These are phyloP conservation scores for Emydura subglobosa DNA, from an alignment of 2,113 vertebrate genomes.

Conservation along the genomic window DNA sequence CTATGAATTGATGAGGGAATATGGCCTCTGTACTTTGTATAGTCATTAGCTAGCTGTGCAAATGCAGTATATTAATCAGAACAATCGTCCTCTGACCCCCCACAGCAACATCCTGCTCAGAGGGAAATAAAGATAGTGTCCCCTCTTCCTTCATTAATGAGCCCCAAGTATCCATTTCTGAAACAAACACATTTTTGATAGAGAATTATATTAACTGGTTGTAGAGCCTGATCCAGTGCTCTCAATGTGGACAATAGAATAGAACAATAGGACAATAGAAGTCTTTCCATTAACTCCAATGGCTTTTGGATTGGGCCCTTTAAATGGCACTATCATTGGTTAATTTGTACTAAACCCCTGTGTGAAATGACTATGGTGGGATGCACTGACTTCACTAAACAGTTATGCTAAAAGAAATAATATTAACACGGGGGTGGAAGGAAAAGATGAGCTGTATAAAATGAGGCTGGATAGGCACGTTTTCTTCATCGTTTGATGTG, in stretches of 20 bases:
- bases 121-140: neutral
- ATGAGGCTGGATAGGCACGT: neutral
- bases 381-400: neutral
- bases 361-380: neutral
- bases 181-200: neutral
- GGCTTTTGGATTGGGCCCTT: neutral
- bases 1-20: neutral
- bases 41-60: neutral
- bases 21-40: slow-evolving; percentile 23
- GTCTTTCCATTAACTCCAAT: neutral
- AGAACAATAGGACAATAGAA: neutral
- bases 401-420: neutral
- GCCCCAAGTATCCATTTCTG: neutral
- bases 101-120: neutral
- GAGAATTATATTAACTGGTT: neutral
- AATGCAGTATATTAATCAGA: slow-evolving; percentile 56
- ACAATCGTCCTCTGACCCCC: slow-evolving; percentile 27
- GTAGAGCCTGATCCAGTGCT: neutral
- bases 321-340: neutral
- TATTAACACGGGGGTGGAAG: neutral
- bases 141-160: slow-evolving; percentile 29
- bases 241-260: neutral
- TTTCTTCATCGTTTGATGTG: slow-evolving; percentile 28
- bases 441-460: neutral
- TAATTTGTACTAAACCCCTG: neutral